Base-by-base conservation (phyloP, 2,113 vertebrate genomes). In the Ranitomeya imitator region DNA sequence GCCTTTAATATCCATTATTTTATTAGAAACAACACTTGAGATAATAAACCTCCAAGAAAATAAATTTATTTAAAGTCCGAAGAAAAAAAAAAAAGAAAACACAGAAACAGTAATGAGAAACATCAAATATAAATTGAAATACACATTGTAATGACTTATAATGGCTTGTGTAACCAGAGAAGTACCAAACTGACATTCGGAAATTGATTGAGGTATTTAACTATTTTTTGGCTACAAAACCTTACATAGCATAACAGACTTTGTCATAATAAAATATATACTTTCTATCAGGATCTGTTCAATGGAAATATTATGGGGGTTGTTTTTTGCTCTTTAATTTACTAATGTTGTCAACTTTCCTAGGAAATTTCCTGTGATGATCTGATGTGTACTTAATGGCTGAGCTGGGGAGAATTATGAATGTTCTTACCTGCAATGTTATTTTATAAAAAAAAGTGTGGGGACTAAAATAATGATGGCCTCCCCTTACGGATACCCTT, bases 131-230 rank as follows among this genome's bases (percentile, higher is more conserved):
- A 95, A 93, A 95, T 88, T 67, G 93, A 94, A 94, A 93, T 93
- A 95, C 93, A 94, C 92, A 92, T 94, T 92, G 92, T 92, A 94
- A 90, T 89, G 84, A 92, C 81, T 74, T 93, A 93, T 93, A 93
- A 96, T 94, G 93, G 92, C 92, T 95, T 95, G 91, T 94, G 92
- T 94, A 94, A 94, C 93, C 94, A 94, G 93, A 92, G 93, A 93
- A 95, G 95, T 96, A 96, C 95, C 95, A 94, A 95, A 94, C 94
- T 93, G 94, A 96, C 95, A 96, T 96, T 96, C 94, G 91, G 94
- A 95, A 92, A 94, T 94, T 92, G 93, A 94, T 92, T 96, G 95
- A 96, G 95, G 95, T 96, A 96, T 96, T 95, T 95, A 95, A 91
- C 95, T 96, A 94, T 95, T 95, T 45, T 96, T 96, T 96, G 95